These are phyloP conservation scores for Phylloscopus collybita DNA, from an alignment of 2,797 vertebrate genomes.

Conservation along the genomic window DNA sequence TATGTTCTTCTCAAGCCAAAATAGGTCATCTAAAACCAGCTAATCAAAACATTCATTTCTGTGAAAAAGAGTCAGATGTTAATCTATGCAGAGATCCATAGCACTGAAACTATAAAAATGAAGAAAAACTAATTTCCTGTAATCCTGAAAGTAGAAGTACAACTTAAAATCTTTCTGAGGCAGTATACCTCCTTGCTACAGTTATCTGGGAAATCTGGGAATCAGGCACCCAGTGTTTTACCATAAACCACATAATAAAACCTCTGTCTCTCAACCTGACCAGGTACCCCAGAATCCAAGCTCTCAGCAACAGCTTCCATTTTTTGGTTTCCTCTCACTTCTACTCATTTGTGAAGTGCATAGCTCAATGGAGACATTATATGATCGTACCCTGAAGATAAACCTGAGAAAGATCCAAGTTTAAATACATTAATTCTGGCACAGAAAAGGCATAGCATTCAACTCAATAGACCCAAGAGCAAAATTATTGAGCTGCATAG, in stretches of 20 bases:
- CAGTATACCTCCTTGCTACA: too few relatives aligned
- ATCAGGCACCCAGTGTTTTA: background rate
- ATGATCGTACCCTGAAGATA: background rate
- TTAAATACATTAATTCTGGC: background rate
- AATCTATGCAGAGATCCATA: background rate
- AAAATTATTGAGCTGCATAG: background rate
- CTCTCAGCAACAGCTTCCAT: background rate
- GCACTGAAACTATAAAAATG: background rate
- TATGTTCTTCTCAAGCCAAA: background rate
- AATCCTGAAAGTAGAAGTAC: background rate
- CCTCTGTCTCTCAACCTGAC: background rate
- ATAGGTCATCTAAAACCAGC: background rate
- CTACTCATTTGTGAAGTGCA: background rate
- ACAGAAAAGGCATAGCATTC: background rate
- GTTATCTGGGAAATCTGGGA: background rate
- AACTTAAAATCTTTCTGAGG: background rate
- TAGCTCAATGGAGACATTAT: background rate
- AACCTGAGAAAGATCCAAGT: background rate
- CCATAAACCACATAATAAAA: background rate
- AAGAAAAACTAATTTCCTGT: background rate
- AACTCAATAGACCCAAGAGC: background rate
- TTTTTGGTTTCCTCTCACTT: background rate
- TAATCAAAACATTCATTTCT: background rate
- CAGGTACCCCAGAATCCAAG: background rate
- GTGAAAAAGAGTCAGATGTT: background rate